These are phyloP conservation scores for Onychomys leucogaster DNA, from an alignment of 2,797 vertebrate species.

Conservation along the genomic window DNA sequence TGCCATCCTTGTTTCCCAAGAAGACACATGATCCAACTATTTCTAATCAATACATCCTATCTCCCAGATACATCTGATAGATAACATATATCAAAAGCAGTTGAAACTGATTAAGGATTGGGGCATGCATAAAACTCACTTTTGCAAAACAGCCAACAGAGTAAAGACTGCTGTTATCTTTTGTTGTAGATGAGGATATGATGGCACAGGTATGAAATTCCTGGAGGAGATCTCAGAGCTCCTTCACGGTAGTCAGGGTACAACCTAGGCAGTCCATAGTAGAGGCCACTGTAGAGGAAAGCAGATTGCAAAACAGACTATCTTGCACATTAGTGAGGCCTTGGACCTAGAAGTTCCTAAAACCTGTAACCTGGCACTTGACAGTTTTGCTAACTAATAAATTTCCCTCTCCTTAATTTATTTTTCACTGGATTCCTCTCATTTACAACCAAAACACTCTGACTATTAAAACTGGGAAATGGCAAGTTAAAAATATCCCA, in stretches of 20 bases:
- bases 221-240: not conserved
- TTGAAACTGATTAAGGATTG: not conserved
- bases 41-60: not conserved
- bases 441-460: not conserved
- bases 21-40: not conserved
- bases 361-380: not conserved
- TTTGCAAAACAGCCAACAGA: not conserved
- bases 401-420: constrained; percentile 40
- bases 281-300: not conserved
- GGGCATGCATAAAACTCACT: not conserved
- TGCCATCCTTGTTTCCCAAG: not conserved
- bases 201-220: not conserved
- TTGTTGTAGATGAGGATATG: not conserved
- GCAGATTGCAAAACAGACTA: not conserved
- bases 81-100: not conserved
- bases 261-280: not conserved
- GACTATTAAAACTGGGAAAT: constrained; percentile 51
- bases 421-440: constrained; percentile 19
- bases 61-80: not conserved
- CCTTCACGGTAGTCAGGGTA: not conserved
- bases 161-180: not conserved
- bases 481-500: constrained; percentile 51
- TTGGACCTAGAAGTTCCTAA: not conserved
- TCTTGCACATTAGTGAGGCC: not conserved
- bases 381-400: not conserved